Conservation (phyloP, 2,888 invertebrate species). For the Nesidiocoris tenuis region DNA sequence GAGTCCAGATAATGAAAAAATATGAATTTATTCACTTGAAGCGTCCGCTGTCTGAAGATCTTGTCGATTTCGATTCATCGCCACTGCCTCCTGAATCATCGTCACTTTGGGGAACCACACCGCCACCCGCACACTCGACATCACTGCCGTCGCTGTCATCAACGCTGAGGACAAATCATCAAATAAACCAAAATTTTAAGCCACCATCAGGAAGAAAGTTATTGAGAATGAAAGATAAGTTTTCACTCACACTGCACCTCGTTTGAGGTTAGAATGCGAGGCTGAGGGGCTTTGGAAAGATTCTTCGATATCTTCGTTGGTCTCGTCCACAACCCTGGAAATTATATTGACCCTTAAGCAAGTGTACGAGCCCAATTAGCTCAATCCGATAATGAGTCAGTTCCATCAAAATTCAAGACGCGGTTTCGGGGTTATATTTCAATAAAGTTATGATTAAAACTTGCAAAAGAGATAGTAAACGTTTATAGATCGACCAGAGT, state of each 20-base stretch:
- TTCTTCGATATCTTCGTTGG: neutral
- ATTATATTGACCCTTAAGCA: too few relatives aligned
- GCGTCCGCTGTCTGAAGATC: neutral
- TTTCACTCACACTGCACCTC: neutral
- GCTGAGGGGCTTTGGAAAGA: neutral
- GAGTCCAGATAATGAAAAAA: neutral
- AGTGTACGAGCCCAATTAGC: too few relatives aligned
- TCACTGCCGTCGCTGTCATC: neutral
- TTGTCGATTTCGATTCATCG: neutral
- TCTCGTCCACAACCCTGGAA: conserved; percentile 12
- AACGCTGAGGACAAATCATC: neutral
- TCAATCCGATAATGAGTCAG: too few relatives aligned
- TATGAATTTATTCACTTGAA: neutral
- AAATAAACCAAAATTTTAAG: too few relatives aligned
- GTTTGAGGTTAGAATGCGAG: neutral
- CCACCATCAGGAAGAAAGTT: too few relatives aligned
- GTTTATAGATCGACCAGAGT: too few relatives aligned
- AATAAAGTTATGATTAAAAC: too few relatives aligned
- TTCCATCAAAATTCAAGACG: too few relatives aligned
- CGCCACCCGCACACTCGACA: neutral
- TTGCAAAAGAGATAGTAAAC: too few relatives aligned
- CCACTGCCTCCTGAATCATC: neutral
- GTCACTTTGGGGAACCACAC: conserved; percentile 18
- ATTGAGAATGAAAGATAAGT: too few relatives aligned
- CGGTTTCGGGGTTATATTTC: too few relatives aligned